Evolutionary conservation across 2,888 invertebrate genomes (phyloP).

Genomic region (Petrolisthes cinctipes): DNA sequence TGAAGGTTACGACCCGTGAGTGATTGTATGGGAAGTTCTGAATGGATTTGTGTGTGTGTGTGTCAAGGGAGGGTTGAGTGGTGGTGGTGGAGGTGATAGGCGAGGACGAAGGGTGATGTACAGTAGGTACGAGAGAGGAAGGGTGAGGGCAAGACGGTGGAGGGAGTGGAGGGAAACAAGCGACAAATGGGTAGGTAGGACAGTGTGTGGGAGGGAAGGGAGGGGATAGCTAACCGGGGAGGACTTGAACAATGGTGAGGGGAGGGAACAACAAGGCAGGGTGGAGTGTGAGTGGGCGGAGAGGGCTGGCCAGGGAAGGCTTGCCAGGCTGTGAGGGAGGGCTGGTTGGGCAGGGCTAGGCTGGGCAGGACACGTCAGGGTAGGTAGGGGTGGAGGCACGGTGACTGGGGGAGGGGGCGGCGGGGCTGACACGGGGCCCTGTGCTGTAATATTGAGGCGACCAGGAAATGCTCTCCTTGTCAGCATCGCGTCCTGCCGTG

Average conservation of each 20-base stretch:
- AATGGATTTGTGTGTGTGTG: neutral
- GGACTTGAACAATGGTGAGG: neutral
- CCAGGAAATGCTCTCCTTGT: slow-evolving; percentile 55
- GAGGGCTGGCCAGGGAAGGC: neutral
- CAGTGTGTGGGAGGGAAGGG: neutral
- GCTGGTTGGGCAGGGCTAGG: neutral
- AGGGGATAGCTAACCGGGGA: slow-evolving; percentile 8
- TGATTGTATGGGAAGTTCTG: neutral
- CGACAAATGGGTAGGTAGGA: neutral
- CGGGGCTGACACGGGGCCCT: slow-evolving; percentile 43
- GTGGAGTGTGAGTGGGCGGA: neutral
- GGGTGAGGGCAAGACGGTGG: slow-evolving; percentile 8
- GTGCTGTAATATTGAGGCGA: slow-evolving; percentile 53
- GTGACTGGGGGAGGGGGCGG: slow-evolving; percentile 24
- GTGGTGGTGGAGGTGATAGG: neutral
- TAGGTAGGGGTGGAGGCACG: slow-evolving; percentile 14
- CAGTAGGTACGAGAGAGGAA: neutral
- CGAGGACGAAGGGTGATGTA: neutral
- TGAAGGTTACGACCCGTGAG: too few species aligned
- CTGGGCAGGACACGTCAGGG: neutral
- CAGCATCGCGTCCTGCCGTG: slow-evolving; percentile 54
- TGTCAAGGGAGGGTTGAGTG: neutral
- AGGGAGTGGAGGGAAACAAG: neutral
- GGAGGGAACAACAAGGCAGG: neutral
- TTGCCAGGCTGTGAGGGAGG: neutral